Conservation (phyloP, 2,113 vertebrate genomes). For the Megatriorchis doriae region DNA sequence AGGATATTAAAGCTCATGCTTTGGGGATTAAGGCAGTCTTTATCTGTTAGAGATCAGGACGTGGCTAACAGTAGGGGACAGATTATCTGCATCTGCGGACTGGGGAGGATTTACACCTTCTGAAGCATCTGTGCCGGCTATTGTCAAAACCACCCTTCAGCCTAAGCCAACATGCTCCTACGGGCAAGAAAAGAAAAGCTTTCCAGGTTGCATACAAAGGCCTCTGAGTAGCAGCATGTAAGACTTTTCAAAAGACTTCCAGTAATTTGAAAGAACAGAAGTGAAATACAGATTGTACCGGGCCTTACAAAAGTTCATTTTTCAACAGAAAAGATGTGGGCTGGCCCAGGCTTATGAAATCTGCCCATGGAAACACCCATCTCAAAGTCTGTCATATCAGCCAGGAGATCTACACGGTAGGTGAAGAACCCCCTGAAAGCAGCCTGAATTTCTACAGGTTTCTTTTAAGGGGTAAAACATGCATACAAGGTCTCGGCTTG, state of each 20-base stretch:
- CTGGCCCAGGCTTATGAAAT: neutral
- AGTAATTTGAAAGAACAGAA: neutral
- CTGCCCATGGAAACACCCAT: neutral
- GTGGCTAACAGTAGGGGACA: conserved; percentile 32
- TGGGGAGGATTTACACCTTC: conserved; percentile 48
- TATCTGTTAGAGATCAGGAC: conserved; percentile 55
- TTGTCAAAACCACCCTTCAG: neutral
- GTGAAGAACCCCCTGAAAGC: neutral
- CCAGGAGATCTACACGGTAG: neutral
- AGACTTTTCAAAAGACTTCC: neutral
- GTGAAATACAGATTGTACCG: neutral
- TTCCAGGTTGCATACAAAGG: neutral
- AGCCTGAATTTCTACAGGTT: neutral
- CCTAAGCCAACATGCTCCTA: neutral
- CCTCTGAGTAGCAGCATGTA: rapidly evolving
- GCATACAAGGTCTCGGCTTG: rapidly evolving
- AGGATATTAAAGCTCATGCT: conserved; percentile 51
- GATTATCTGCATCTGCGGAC: conserved; percentile 39
- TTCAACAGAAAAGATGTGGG: neutral
- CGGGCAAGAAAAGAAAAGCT: neutral
- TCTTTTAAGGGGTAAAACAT: neutral
- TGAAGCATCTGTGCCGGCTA: conserved; percentile 31
- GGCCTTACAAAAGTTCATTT: neutral
- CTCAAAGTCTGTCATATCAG: neutral
- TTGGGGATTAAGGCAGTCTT: conserved; percentile 40